Evolutionary conservation across 2,113 vertebrate genomes (phyloP), one percentile per base, ranked within the genome.

Genomic region (Albula glossodonta): DNA sequence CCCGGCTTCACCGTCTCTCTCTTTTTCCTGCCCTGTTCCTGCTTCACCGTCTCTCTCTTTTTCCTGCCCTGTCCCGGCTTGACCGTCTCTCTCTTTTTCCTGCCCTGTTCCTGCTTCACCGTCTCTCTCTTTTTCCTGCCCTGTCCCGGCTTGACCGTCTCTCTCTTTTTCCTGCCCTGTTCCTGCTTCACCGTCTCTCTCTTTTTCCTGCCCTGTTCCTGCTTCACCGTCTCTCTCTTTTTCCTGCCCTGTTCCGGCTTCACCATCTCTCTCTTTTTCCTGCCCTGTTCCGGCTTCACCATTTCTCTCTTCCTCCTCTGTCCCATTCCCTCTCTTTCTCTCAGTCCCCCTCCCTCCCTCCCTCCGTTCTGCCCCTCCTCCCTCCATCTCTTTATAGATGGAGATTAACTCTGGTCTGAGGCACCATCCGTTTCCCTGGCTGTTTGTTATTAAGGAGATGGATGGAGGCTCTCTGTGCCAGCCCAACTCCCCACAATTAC

Each of bases 391-490:
- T 89, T 92, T 92, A 94, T 93, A 95, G 95, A 95, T 95, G 94
- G 94, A 95, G 95, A 96, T 96, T 96, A 95, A 95, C 94, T 93
- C 88, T 86, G 92, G 92, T 93, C 92, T 78, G 86, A 91, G 93
- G 93, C 91, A 53, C 94, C 94, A 96, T 96, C 93, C 93, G 94
- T 96, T 94, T 94, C 94, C 91, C 90, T 95, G 95, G 95, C 95
- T 95, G 95, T 95, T 96, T 96, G 95, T 96, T 95, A 95, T 96
- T 96, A 96, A 95, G 94, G 94, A 95, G 95, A 96, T 95, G 94
- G 94, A 96, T 96, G 95, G 92, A 92, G 94, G 93, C 92, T 94
- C 91, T 91, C 93, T 92, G 93, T 95, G 93, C 94, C 94, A 94
- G 94, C 93, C 92, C 90, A 90, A 94, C 93, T 91, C 94, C 92